Evolutionary conservation across 2,113 vertebrate species (phyloP), one percentile per base, ranked within the genome.

Genomic region (Zingel zingel): DNA sequence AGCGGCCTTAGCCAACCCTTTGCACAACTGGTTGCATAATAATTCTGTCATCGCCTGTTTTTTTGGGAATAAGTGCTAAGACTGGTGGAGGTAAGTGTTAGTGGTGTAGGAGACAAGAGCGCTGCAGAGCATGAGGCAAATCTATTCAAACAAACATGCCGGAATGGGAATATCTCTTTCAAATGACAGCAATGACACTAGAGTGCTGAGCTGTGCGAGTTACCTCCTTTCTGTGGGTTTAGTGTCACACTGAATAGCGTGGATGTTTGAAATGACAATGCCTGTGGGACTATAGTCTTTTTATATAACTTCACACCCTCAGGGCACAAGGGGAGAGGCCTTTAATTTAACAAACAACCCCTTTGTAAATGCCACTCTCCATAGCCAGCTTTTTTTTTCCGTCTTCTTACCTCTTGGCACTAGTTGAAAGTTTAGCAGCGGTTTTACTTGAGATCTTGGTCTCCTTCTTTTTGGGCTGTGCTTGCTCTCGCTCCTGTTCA

Each of bases 371-470:
- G 65, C 54, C 5, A 14, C 39, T 74, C 69, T 74, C 47, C 54
- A 54, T 39, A 83, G 69, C 25, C 71, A 70, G 18, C 18, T 36
- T 36, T 30, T n/a, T 43, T 19, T 36, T 2, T 2, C 5, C 5
- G n/a, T 5, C 27, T n/a, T 27, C 78, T 88, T 87, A 99, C 98
- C 98, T 97, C 96, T 99, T 99, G 95, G 98, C 98, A 94, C 98
- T 99, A 82, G 98, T 99, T 84, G 98, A 99, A 91, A 99, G 94
- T 92, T 99, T 99, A 91, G 98, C 98, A 56, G 98, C 98, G 2
- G 98, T 99, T 96, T 99, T 99, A 92, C 97, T 99, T 71, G 98
- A 99, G 93, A 99, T 99, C 95, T 99, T 99, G 45, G 97, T 98
- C 86, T 99, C 98, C 91, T 99, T 99, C 95, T 99, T 99, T 94